Conservation (phyloP, 2,113 vertebrate genomes). For the Sula dactylatra region DNA sequence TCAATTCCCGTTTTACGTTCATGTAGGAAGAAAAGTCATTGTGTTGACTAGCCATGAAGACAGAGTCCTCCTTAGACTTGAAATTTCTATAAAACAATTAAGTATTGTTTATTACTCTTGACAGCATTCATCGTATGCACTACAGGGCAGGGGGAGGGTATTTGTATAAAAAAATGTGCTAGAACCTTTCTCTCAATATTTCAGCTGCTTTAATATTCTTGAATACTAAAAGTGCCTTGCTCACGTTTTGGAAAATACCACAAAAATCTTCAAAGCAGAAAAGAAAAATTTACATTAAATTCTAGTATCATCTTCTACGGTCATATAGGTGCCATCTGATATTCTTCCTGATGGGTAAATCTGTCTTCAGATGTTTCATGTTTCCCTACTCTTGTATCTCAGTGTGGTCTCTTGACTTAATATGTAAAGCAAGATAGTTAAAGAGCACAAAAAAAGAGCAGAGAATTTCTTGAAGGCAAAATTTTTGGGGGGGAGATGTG, state of each 20-base stretch:
- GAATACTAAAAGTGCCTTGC: neutral
- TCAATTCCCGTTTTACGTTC: constrained; percentile 32
- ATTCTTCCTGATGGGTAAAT: neutral
- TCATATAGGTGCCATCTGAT: neutral
- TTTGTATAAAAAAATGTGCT: neutral
- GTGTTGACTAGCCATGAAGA: neutral
- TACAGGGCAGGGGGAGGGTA: neutral
- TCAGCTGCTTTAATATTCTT: neutral
- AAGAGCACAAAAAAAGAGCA: neutral
- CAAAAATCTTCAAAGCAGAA: neutral
- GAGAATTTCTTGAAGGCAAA: neutral
- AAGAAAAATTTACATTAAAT: neutral
- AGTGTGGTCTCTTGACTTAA: neutral
- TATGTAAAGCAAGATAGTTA: neutral
- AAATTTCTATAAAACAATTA: constrained; percentile 1
- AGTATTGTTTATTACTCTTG: neutral
- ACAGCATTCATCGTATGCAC: neutral
- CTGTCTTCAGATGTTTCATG: neutral
- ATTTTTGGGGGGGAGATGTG: neutral
- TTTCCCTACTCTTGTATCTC: neutral
- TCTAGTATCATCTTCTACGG: neutral
- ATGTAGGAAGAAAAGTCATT: neutral
- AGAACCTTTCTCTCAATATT: neutral
- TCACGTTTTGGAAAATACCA: neutral
- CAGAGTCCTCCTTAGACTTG: neutral